phyloP scores from a whole-genome alignment of 2,888 invertebrate species.

The Trichacis sp. region DNA sequence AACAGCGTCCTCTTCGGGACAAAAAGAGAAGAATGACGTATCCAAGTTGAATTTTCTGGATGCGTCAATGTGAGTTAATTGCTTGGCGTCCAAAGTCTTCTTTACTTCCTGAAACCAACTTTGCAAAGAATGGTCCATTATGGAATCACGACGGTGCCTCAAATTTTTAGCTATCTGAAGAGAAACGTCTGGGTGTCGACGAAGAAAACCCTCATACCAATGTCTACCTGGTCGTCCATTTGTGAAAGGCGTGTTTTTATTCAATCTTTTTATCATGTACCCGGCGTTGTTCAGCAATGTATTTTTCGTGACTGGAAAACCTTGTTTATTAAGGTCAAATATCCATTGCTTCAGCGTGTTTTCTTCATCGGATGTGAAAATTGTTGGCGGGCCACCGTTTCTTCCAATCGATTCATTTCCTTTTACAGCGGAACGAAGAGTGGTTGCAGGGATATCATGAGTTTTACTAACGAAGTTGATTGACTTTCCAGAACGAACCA shows the following conservation, averaged over 20 bases:
- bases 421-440: no score
- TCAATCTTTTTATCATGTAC: conserved; percentile 39
- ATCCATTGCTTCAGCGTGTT: conserved; percentile 47
- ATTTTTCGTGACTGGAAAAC: conserved; percentile 55
- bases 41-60: conserved; percentile 23
- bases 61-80: conserved; percentile 7
- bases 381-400: neutral
- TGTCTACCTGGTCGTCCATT: conserved; percentile 56
- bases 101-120: conserved; percentile 44
- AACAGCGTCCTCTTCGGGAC: conserved; percentile 13
- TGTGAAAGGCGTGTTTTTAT: conserved; percentile 46
- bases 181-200: conserved; percentile 53
- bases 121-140: conserved; percentile 36
- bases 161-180: conserved; percentile 46
- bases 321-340: conserved; percentile 44
- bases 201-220: conserved; percentile 58
- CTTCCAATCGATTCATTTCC: neutral
- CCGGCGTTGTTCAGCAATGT: conserved; percentile 53
- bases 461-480: no score
- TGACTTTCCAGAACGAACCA: no score
- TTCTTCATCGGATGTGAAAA: conserved; percentile 26
- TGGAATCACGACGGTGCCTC: conserved; percentile 30
- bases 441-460: no score
- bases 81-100: conserved; percentile 1
- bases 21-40: conserved; percentile 18